These are phyloP conservation scores for Albula glossodonta DNA, from an alignment of 2,113 vertebrate genomes.

Conservation along the genomic window DNA sequence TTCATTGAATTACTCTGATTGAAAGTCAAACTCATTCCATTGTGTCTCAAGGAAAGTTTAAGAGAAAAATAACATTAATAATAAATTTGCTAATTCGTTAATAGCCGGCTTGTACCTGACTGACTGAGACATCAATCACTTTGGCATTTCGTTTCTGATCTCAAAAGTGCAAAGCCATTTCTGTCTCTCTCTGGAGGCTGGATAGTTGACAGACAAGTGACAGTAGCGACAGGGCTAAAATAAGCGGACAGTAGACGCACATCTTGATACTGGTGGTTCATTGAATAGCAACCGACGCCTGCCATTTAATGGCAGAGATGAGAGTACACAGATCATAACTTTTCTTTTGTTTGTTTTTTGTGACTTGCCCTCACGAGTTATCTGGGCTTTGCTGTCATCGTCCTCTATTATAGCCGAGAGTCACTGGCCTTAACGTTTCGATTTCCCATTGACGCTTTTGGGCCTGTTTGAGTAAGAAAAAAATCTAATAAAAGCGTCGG, in stretches of 20 bases:
- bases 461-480: not conserved
- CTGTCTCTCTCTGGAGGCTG: not conserved
- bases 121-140: constrained; percentile 3
- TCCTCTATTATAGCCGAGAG: not conserved
- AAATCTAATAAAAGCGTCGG: not conserved
- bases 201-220: not conserved
- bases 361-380: not conserved
- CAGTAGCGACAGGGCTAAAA: not conserved
- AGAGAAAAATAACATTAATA: constrained; percentile 1
- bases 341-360: not conserved
- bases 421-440: not conserved
- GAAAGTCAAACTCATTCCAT: not conserved
- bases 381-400: not conserved
- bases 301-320: not conserved
- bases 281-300: not conserved
- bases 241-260: not conserved
- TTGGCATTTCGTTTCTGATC: constrained; percentile 17
- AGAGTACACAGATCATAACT: not conserved
- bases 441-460: not conserved
- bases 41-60: not conserved
- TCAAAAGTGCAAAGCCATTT: not conserved
- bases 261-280: not conserved
- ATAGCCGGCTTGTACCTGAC: not conserved
- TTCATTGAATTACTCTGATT: not conserved
- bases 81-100: constrained; percentile 3